Conservation (phyloP, 2,888 invertebrate species). For the Protonemura montana region DNA sequence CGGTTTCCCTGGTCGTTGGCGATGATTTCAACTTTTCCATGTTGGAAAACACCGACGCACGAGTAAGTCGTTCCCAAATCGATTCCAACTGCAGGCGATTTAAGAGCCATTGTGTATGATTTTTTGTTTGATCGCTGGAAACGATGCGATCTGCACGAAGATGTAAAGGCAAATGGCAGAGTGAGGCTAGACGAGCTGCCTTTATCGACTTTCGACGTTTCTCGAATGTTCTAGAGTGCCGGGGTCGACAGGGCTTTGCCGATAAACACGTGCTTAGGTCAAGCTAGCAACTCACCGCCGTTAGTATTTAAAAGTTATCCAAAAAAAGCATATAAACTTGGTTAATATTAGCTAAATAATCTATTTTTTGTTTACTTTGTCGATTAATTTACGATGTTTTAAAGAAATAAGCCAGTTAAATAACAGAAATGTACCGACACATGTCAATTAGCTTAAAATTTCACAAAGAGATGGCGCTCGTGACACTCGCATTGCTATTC, state of each 20-base stretch:
- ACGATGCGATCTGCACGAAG: slow-evolving; percentile 84
- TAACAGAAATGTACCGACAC: too few relatives aligned
- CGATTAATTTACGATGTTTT: too few relatives aligned
- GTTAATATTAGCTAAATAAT: too few relatives aligned
- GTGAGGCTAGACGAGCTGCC: neutral
- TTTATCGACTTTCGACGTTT: neutral
- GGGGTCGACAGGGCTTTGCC: slow-evolving; percentile 5
- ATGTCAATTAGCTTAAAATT: too few relatives aligned
- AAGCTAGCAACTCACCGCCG: neutral
- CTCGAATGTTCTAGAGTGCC: neutral
- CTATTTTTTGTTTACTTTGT: too few relatives aligned
- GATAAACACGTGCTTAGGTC: neutral
- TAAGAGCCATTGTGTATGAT: slow-evolving; percentile 80
- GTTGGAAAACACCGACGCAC: slow-evolving; percentile 83
- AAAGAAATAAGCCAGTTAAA: too few relatives aligned
- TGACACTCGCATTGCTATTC: too few relatives aligned
- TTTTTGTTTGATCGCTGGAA: slow-evolving; percentile 90
- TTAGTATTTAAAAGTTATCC: neutral
- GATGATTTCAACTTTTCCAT: slow-evolving; percentile 83
- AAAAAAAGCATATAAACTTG: neutral
- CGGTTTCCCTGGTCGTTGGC: slow-evolving; percentile 91
- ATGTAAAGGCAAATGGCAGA: slow-evolving; percentile 64
- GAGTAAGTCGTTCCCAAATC: slow-evolving; percentile 92
- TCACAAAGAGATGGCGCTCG: too few relatives aligned
- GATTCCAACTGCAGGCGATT: slow-evolving; percentile 81